These are phyloP conservation scores for Aphelenchoides besseyi DNA, from an alignment of 1,140 invertebrate species.

Conservation along the genomic window DNA sequence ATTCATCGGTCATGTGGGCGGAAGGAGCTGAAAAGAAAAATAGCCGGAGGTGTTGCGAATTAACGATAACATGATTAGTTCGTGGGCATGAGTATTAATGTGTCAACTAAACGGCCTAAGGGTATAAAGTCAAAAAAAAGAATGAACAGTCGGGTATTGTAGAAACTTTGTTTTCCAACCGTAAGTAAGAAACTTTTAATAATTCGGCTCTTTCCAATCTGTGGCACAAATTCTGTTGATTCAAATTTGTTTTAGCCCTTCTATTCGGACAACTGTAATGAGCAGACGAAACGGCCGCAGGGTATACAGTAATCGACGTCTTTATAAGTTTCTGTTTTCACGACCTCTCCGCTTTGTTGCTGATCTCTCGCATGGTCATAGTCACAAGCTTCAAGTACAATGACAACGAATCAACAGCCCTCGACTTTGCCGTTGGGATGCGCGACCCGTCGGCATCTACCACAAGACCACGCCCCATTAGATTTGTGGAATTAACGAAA, in stretches of 20 bases:
- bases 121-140: not conserved
- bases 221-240: not conserved
- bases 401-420: not conserved
- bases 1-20: not conserved
- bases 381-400: no score
- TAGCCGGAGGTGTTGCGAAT: not conserved
- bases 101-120: not conserved
- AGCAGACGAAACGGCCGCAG: not conserved
- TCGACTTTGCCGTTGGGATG: not conserved
- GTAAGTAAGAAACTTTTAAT: not conserved
- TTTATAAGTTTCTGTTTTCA: not conserved
- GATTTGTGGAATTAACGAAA: no score
- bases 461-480: no score
- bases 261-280: not conserved
- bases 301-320: not conserved
- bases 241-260: not conserved
- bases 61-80: not conserved
- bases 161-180: not conserved
- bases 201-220: not conserved
- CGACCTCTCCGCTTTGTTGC: not conserved
- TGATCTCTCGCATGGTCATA: not conserved
- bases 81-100: not conserved
- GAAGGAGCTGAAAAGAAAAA: not conserved
- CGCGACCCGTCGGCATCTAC: not conserved
- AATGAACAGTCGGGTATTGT: not conserved